Base-by-base conservation (phyloP, 2,113 vertebrate genomes). In the Mellivora capensis region DNA sequence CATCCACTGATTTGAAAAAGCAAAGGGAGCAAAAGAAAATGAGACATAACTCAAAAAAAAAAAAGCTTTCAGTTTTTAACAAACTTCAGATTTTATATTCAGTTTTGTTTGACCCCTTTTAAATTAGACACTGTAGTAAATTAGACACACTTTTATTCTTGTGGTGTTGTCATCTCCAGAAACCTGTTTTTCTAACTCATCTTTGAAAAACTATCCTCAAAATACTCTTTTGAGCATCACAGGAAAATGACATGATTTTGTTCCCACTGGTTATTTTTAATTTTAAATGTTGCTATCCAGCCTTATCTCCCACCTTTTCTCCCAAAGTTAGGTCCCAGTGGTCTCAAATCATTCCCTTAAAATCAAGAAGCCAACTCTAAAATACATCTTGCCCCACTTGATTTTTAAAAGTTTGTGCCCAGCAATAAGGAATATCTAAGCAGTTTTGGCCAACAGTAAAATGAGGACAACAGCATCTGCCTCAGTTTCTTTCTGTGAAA, bases 191-290 rank as follows among this genome's bases (percentile, higher is more conserved):
- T 84, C 79, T 80, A 54, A 93, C 18, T 62, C n/a, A 34, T 71
- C 57, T 87, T 90, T 96, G 81, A 92, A 97, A 97, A 87, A 39
- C 44, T 81, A 37, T 18, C 74, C 49, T 94, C 76, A 71, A 85
- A 87, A 81, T 42, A 29, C 94, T 77, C 87, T 71, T 7, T n/a
- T 23, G 80, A 84, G 42, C 18, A 61, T 83, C 61, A 91, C 3
- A 9, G 37, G 59, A 64, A 90, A 69, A 71, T 27, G 23, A 54
- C 11, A 29, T 27, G 49, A 88, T 79, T 61, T 85, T 91, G 83
- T 90, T 69, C 10, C 59, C 47, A 76, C 34, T 59, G 74, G 37
- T 77, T 81, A 87, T n/a, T 95, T 93, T 93, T 79, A 52, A 67
- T 69, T 85, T 93, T 74, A 67, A 90, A 23, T 54, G 13, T 79